These are phyloP conservation scores for Odontomyia ornata DNA, from an alignment of 2,888 invertebrate species.

Conservation along the genomic window DNA sequence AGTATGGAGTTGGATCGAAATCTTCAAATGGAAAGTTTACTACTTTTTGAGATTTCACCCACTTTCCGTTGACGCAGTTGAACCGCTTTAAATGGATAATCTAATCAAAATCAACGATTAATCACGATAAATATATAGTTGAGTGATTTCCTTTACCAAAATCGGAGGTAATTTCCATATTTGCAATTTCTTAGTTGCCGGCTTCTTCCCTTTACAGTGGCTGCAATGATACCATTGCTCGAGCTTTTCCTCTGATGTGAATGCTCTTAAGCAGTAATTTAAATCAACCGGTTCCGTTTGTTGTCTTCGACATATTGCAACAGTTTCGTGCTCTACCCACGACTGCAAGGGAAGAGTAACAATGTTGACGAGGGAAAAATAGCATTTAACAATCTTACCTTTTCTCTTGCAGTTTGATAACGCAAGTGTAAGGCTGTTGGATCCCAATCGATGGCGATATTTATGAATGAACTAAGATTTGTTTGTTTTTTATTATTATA, in stretches of 20 bases:
- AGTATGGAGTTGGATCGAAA: conserved; percentile 87
- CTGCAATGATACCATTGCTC: conserved; percentile 88
- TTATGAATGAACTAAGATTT: conserved; percentile 55
- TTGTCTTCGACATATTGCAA: conserved; percentile 73
- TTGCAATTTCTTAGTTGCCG: conserved; percentile 89
- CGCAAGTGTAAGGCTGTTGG: conserved; percentile 91
- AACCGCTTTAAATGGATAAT: conserved; percentile 93
- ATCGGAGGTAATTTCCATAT: conserved; percentile 92
- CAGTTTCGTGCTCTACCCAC: conserved; percentile 79
- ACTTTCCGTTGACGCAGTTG: conserved; percentile 88
- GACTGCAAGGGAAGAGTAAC: conserved; percentile 65
- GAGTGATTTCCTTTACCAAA: conserved; percentile 69
- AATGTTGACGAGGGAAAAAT: not conserved
- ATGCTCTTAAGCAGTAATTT: conserved; percentile 84
- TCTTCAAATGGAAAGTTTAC: conserved; percentile 88
- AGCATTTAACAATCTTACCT: conserved; percentile 63
- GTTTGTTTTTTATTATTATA: not conserved
- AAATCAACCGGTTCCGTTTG: conserved; percentile 86
- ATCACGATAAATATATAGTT: conserved; percentile 28
- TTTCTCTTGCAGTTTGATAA: conserved; percentile 81
- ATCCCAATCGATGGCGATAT: conserved; percentile 93
- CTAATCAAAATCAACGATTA: conserved; percentile 64
- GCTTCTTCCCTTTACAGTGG: conserved; percentile 82
- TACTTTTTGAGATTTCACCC: conserved; percentile 94
- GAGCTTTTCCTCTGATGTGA: conserved; percentile 86